Percentiles rank a stretch among this genome's conserved stretches.
Conservation (phyloP, 2,797 vertebrate species). For the Pitangus sulphuratus region DNA sequence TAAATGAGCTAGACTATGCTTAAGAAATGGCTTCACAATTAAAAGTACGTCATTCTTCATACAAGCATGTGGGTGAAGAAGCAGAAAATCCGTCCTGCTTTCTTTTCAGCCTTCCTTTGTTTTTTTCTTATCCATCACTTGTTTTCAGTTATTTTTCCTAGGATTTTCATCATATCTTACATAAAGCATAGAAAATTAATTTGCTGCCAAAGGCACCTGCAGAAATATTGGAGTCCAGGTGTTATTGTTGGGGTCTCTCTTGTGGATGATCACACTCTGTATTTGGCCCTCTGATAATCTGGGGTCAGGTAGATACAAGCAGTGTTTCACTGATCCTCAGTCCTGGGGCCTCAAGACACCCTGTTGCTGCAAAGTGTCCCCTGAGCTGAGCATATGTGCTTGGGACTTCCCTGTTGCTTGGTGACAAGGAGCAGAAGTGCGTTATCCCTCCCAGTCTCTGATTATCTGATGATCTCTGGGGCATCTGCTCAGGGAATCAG, state of each 20-base stretch:
- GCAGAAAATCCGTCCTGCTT: background rate
- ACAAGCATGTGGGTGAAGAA: background rate
- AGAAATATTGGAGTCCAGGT: background rate
- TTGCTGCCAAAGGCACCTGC: background rate
- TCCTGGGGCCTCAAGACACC: background rate
- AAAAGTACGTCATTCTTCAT: background rate
- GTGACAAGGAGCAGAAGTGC: background rate
- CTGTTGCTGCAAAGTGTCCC: accelerated
- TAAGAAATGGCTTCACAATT: background rate
- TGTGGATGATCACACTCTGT: too few relatives aligned
- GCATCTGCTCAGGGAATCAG: background rate
- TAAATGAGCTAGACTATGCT: background rate
- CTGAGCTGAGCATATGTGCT: accelerated
- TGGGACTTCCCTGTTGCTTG: background rate
- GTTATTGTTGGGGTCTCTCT: background rate
- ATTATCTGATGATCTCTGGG: background rate
- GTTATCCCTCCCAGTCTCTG: too few relatives aligned
- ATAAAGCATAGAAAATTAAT: background rate
- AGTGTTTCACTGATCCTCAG: background rate
- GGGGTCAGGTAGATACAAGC: background rate
- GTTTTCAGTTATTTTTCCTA: background rate
- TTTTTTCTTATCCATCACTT: background rate
- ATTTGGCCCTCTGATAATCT: background rate
- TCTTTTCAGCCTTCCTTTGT: background rate
- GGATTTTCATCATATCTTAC: background rate